Evolutionary conservation across 2,888 invertebrate species (phyloP).

Genomic region (Polydesmus complanatus): DNA sequence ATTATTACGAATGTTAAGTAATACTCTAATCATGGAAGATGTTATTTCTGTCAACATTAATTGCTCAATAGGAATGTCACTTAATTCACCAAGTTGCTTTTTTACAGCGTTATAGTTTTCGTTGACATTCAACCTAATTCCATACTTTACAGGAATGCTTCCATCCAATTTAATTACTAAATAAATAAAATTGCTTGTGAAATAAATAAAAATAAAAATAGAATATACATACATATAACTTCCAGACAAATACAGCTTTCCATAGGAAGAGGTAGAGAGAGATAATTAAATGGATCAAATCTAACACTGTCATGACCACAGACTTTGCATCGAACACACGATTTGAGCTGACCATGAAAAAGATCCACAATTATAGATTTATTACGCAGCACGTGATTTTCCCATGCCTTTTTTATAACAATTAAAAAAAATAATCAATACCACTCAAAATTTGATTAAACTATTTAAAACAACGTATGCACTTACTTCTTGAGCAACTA

Average conservation of each 20-base stretch:
- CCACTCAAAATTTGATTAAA: too few relatives aligned
- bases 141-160: constrained; percentile 68
- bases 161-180: constrained; percentile 65
- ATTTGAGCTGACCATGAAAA: constrained; percentile 84
- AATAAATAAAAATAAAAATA: neutral
- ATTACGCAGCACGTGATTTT: constrained; percentile 64
- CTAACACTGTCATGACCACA: constrained; percentile 72
- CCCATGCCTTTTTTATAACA: constrained; percentile 51
- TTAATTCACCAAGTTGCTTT: constrained; percentile 46
- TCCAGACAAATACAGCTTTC: constrained; percentile 68
- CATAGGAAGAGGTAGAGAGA: constrained; percentile 78
- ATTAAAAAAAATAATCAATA: neutral
- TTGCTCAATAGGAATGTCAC: constrained; percentile 45
- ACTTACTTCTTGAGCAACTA: constrained; percentile 40
- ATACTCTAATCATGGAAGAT: constrained; percentile 50
- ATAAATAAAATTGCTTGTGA: neutral
- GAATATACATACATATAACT: constrained; percentile 45
- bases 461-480: too few relatives aligned
- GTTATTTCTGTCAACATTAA: constrained; percentile 57
- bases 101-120: constrained; percentile 65
- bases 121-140: constrained; percentile 66
- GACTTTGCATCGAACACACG: constrained; percentile 64
- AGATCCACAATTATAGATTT: constrained; percentile 76
- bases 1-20: neutral
- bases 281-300: constrained; percentile 83